A percentile compares a stretch with the other conserved stretches of the same genome.
Conservation (phyloP, 2,888 invertebrate genomes). For the Trissolcus brochymenae region DNA sequence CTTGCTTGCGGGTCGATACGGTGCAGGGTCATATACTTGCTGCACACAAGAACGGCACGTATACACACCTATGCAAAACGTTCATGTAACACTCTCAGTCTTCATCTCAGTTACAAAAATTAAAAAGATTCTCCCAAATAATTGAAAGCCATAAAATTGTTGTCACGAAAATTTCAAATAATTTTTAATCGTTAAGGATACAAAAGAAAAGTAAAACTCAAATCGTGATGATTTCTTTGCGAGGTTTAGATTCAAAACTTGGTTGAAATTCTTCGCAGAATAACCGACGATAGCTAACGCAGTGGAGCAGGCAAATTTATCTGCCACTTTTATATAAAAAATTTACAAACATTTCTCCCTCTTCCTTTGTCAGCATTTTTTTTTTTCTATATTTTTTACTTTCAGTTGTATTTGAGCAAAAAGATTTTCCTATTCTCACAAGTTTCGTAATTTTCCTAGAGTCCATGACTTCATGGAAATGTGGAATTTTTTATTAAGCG, state of each 20-base stretch:
- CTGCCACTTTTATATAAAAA: constrained; percentile 3
- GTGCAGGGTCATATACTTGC: constrained; percentile 58
- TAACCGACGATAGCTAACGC: constrained; percentile 3
- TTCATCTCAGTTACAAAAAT: constrained; percentile 4
- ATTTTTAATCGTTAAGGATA: too few species aligned
- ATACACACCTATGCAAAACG: constrained; percentile 13
- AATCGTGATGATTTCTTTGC: constrained; percentile 9
- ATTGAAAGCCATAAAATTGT: constrained; percentile 7
- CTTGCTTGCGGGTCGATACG: constrained; percentile 64
- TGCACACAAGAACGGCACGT: constrained; percentile 27
- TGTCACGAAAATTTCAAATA: background rate
- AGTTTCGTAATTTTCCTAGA: too few species aligned
- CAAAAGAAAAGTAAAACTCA: background rate
- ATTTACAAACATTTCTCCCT: background rate
- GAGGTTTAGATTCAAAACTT: constrained; percentile 6
- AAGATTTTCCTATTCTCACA: background rate
- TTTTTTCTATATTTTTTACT: background rate
- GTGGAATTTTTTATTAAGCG: background rate
- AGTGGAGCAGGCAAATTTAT: constrained; percentile 10
- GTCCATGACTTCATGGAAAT: background rate
- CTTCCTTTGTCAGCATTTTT: background rate
- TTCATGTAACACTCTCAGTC: constrained; percentile 5
- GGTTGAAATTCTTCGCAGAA: constrained; percentile 3
- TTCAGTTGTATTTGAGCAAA: background rate
- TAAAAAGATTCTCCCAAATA: constrained; percentile 9